Evolutionary conservation across 2,797 vertebrate species (phyloP), one percentile per base, ranked within the genome.

Genomic region (Lutjanus argentimaculatus): DNA sequence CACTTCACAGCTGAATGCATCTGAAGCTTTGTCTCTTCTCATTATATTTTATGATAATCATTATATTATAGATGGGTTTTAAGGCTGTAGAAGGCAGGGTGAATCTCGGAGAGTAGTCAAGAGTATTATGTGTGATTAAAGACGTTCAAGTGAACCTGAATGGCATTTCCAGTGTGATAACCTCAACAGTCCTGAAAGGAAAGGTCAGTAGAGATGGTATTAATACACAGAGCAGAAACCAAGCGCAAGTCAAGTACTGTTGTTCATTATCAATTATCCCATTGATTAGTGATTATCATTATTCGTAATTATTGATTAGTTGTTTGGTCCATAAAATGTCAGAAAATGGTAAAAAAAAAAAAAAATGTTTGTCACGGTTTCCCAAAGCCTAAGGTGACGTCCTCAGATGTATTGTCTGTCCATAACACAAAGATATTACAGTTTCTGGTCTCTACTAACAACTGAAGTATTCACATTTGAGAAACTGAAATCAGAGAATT

Each of bases 31-130:
- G 8, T 40, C 75, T 65, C 61, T 49, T 62, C 2, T 61, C 15
- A 55, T 83, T 64, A 68, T 53, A 16, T 76, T 85, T 80, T 55
- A 80, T 61, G 73, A 75, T 77, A 73, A 85, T 81, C 68, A 64
- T 69, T 71, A 72, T 17, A 52, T 58, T 67, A 56, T 49, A 59
- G 76, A 79, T 75, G 59, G 56, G 67, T 67, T 81, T 76, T 59
- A 58, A 73, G 75, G 59, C 48, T 0, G 22, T 2, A 42, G 61
- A 22, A 67, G 66, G 22, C 62, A 56, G 72, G 43, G 46, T 49
- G 75, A 80, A 49, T 13, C 62, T 67, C 40, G 45, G 40, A 22
- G 66, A 67, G 69, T 62, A 42, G 30, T 42, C 48, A 25, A 4
- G 64, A 67, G 63, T 2, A 61, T 53, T 72, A 57, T 53, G 67